These are phyloP conservation scores for Berghia stephanieae DNA, from an alignment of 1,140 invertebrate genomes.

Conservation along the genomic window DNA sequence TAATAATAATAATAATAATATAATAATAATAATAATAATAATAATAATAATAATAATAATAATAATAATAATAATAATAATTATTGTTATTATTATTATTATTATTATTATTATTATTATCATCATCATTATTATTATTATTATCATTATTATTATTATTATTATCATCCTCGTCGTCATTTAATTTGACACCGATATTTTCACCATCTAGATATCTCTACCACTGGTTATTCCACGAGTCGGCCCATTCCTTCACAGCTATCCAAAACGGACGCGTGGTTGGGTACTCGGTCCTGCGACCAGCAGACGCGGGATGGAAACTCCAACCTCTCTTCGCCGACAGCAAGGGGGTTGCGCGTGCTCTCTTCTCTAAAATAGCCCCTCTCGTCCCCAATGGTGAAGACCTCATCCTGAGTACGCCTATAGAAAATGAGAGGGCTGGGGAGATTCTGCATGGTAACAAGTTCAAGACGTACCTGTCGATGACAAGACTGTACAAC, in stretches of 20 bases:
- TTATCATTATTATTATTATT: no score
- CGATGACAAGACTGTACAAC: conserved; percentile 47
- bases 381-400: conserved; percentile 37
- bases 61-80: no score
- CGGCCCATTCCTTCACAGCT: conserved; percentile 40
- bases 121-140: no score
- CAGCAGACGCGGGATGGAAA: conserved; percentile 40
- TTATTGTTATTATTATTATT: no score
- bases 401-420: conserved; percentile 44
- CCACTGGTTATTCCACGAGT: conserved; percentile 40
- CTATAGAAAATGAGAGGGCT: conserved; percentile 42
- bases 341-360: conserved; percentile 36
- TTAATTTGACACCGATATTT: no score
- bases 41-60: no score
- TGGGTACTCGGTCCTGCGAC: conserved; percentile 43
- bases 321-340: conserved; percentile 47
- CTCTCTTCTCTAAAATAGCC: conserved; percentile 43
- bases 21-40: no score
- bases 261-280: conserved; percentile 39
- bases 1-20: no score
- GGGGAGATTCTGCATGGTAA: conserved; percentile 42
- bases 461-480: conserved; percentile 42
- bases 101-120: no score
- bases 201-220: conserved; percentile 43
- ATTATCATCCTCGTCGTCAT: no score